Evolutionary conservation across 1,140 invertebrate genomes (phyloP), one percentile per base, ranked within the genome.

Genomic region (Drosophila tsacasi): DNA sequence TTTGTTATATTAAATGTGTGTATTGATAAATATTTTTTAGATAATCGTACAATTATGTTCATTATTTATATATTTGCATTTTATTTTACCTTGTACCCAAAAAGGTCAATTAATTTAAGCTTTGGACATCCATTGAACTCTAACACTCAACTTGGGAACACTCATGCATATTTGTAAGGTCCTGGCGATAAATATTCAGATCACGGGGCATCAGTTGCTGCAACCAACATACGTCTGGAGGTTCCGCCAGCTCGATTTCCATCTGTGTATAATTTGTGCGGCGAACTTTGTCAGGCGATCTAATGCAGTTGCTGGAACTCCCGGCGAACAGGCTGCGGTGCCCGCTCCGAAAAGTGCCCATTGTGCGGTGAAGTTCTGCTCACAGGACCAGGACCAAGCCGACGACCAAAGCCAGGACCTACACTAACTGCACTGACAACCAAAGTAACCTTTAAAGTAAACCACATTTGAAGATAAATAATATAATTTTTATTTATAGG

Each of bases 251-350:
- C 39, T 58, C 74, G 44, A 62, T 76, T 77, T 50, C 74, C 59
- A 68, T 78, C 40, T 84, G 62, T 44, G 58, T 59, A 58, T 72
- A 83, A 79, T 76, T 76, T 83, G 81, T 81, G 60, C 49, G 23
- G 65, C 66, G 82, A 86, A 86, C 66, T 86, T 83, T 76, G 83
- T 72, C 68, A 79, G 62, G 63, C 47, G 66, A 87, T 72, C 65
- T 79, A 65, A 79, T 83, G 79, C 66, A 79, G 83, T 87, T 82
- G 52, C 61, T 65, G 52, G 39, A 73, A 67, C 64, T 63, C 50
- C 39, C 64, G 50, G 21, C n/a, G 5, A 46, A 13, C 63, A 44
- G 60, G n/a, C 62, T 79, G 65, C 65, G 57, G 64, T 77, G 5
- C 25, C 30, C 30, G 21, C 17, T n/a, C 42, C 44, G 21, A 79